Evolutionary conservation across 2,888 invertebrate genomes (phyloP), one percentile per base, ranked within the genome.

Genomic region (Sinotaia quadrata): DNA sequence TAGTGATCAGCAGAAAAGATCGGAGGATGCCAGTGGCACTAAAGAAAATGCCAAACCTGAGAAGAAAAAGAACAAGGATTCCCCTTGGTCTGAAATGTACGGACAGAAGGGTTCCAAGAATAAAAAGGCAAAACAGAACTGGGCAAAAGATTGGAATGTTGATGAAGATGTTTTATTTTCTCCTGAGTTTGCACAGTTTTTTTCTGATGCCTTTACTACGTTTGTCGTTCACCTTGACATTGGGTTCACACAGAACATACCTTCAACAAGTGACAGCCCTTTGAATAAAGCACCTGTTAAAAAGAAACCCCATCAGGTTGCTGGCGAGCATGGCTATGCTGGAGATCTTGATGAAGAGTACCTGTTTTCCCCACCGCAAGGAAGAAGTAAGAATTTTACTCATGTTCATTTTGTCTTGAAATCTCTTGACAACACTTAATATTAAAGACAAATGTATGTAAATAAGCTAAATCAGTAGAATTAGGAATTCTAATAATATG

Each of bases 141-240:
- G 61, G 61, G 36, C 29, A 3, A 61, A 31, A 27, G 68, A 54
- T 47, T 61, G 61, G 49, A 81, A 34, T 80, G 78, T 61, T 41
- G 81, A 62, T 83, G 31, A 51, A 24, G 68, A 61, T 2, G 68
- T 56, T 15, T 5, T 12, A 52, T n/a, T 10, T 12, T 7, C 21
- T 49, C 51, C 59, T 15, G 10, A 18, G 27, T 27, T 57, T 15
- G 31, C 58, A 5, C 58, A 76, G 21, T 69, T 73, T 33, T 82
- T 80, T 65, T 81, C 81, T 3, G 78, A 77, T 65, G 82, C 82
- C 7, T 65, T 63, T 27, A 8, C 27, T 31, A 77, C 77, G 37
- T 82, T 82, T 75, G 78, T 82, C n/a, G 79, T 81, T 74, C 76
- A 81, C 58, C 59, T 82, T 27, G 80, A 78, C 31, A 69, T 73